Percentiles rank a stretch among this genome's conserved stretches.
phyloP scores from a whole-genome alignment of 2,113 vertebrate species.

The Gavialis gangeticus region DNA sequence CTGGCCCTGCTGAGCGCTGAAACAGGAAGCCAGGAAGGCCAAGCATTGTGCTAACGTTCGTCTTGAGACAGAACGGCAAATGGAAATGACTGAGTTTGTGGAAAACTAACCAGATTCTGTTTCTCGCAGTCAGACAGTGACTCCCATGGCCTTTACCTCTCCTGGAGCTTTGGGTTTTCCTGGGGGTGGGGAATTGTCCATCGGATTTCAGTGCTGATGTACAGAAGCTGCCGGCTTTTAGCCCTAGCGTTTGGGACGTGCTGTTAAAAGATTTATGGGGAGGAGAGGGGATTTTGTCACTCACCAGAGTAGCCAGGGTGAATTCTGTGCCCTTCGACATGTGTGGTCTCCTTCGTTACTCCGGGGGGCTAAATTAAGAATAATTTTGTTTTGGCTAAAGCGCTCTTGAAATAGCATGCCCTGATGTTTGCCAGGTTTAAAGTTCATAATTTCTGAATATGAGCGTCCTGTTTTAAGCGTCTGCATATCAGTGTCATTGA shows the following conservation, averaged over 20 bases:
- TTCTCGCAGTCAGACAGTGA: not conserved
- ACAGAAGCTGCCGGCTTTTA: not conserved
- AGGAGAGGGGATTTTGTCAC: not conserved
- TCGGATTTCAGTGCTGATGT: not conserved
- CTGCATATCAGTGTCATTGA: not conserved
- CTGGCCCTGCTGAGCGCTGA: not conserved
- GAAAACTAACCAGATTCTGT: not conserved
- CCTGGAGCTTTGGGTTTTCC: not conserved
- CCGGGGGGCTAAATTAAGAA: not conserved
- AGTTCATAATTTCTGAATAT: not conserved
- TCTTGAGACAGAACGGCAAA: not conserved
- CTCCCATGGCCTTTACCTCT: not conserved
- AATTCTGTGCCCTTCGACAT: not conserved
- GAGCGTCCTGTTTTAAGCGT: not conserved
- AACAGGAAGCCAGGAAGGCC: not conserved
- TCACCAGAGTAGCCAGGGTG: not conserved
- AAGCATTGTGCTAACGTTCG: fast-evolving
- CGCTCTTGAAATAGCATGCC: conserved; percentile 17
- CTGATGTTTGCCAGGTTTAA: conserved; percentile 6
- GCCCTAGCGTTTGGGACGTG: not conserved
- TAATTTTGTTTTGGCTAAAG: not conserved
- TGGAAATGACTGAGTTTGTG: not conserved
- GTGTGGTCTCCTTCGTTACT: not conserved
- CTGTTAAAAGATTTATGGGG: not conserved
- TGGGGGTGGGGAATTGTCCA: not conserved